Conservation (phyloP, 1,140 invertebrate genomes). For the Oncopodura yosiiana region DNA sequence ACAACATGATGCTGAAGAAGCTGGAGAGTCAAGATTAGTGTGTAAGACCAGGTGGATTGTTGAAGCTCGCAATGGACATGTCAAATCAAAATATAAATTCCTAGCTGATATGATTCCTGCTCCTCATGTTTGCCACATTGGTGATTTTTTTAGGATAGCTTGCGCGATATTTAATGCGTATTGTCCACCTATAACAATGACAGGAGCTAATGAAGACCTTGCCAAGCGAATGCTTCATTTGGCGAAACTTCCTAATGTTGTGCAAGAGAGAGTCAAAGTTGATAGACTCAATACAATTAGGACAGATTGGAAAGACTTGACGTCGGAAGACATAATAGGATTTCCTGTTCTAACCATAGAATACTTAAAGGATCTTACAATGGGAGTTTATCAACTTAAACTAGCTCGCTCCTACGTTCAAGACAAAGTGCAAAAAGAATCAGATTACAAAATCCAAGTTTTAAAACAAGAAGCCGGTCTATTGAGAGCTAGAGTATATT, state of each 20-base stretch:
- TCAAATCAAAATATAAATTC: conserved; percentile 22
- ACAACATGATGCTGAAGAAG: conserved; percentile 37
- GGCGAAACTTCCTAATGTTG: background rate
- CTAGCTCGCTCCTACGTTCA: conserved; percentile 7
- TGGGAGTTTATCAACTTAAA: conserved; percentile 19
- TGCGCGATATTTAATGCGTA: conserved; percentile 19
- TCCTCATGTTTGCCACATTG: conserved; percentile 8
- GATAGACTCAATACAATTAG: background rate
- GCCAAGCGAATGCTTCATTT: background rate
- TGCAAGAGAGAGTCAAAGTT: background rate
- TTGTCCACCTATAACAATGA: background rate
- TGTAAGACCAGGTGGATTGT: conserved; percentile 40
- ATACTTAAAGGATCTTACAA: conserved; percentile 8
- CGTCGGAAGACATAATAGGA: background rate
- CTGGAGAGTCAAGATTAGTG: conserved; percentile 37
- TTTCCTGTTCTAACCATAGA: conserved; percentile 17
- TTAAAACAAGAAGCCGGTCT: background rate
- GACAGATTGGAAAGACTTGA: background rate
- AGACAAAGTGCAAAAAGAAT: background rate
- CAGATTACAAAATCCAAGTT: background rate
- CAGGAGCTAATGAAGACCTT: background rate
- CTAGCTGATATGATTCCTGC: conserved; percentile 5
- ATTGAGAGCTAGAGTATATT: background rate
- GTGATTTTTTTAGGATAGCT: background rate
- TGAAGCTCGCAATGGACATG: conserved; percentile 38